phyloP scores from a whole-genome alignment of 53 echinoderm and acorn worm genomes.

The Apostichopus leukothele region DNA sequence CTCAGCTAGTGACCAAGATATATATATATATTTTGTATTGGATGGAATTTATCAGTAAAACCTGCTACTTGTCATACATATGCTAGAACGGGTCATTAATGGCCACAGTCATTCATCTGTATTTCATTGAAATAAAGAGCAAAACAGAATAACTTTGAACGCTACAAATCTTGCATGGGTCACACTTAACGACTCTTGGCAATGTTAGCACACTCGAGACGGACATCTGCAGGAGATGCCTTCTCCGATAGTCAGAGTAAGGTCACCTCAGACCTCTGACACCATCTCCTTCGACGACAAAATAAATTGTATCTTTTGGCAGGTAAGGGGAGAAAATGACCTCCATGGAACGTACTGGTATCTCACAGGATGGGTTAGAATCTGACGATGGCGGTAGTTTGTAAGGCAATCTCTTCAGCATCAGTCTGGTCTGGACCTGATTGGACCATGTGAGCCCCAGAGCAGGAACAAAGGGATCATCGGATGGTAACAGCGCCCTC shows the following conservation, averaged over 20 bases:
- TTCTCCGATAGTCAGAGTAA: neutral
- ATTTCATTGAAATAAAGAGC: no score
- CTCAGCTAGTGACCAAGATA: no score
- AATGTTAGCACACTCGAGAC: no score
- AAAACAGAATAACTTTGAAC: no score
- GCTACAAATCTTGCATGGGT: no score
- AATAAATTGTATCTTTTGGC: constrained; percentile 78
- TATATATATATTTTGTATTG: no score
- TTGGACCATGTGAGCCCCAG: constrained; percentile 95
- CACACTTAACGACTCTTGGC: no score
- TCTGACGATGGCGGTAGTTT: constrained; percentile 51
- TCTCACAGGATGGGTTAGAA: constrained; percentile 20
- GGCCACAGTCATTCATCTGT: no score
- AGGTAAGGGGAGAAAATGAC: constrained; percentile 84
- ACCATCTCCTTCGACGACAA: constrained; percentile 81
- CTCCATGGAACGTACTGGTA: constrained; percentile 82
- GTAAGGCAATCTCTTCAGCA: constrained; percentile 82
- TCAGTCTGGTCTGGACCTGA: constrained; percentile 77
- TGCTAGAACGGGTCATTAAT: no score
- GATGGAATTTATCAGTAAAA: no score
- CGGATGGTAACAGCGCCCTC: constrained; percentile 34
- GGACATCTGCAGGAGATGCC: no score
- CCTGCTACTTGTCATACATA: no score
- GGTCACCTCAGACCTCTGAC: constrained; percentile 74
- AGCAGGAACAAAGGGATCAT: constrained; percentile 72